Conservation (phyloP, 2,797 vertebrate genomes). For the Microhierax caerulescens region DNA sequence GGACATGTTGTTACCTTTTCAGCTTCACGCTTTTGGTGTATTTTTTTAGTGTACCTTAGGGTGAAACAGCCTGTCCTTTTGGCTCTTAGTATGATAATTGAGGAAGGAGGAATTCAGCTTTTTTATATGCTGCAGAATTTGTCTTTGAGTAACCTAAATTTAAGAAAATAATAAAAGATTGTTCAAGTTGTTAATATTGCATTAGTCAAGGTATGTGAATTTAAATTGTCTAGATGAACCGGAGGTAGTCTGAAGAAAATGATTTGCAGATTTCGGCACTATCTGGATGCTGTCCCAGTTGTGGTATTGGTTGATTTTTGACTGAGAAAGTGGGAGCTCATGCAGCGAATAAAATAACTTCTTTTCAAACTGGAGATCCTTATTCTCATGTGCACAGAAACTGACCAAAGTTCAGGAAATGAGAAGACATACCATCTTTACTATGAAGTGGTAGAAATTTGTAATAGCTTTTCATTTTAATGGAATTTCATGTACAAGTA, state of each 20-base stretch:
- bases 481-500: background rate
- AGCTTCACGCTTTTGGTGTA: background rate
- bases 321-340: background rate
- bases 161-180: background rate
- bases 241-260: background rate
- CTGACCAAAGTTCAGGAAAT: background rate
- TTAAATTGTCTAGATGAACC: background rate
- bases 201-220: background rate
- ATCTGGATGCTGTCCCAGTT: background rate
- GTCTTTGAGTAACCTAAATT: background rate
- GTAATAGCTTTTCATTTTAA: rapidly evolving
- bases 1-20: background rate
- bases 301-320: background rate
- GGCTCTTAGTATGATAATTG: background rate
- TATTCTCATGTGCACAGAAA: background rate
- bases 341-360: background rate
- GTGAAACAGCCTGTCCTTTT: background rate
- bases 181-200: background rate
- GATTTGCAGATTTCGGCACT: background rate
- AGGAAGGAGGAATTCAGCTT: background rate
- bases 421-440: background rate
- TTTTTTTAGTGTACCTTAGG: background rate
- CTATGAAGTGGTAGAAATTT: background rate
- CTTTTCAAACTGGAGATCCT: background rate
- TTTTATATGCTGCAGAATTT: background rate